Percentiles rank a stretch among this genome's conserved stretches.
Evolutionary conservation across 2,888 invertebrate genomes (phyloP).

Genomic region (Spilosoma lubricipeda): DNA sequence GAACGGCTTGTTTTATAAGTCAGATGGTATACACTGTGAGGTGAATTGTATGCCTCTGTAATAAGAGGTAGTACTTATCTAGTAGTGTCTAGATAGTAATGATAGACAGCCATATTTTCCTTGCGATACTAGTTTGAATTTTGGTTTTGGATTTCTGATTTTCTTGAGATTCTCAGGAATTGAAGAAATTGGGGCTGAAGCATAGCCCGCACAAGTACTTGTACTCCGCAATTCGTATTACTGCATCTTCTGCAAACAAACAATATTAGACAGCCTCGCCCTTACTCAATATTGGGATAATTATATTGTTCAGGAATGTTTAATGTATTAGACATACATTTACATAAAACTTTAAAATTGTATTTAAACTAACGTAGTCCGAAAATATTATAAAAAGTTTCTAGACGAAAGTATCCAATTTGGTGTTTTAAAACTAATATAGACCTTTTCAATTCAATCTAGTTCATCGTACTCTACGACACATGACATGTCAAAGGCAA

Average conservation of each 20-base stretch:
- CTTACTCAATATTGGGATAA: no score
- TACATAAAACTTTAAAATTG: neutral
- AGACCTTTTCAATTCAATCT: neutral
- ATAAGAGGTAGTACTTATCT: constrained; percentile 19
- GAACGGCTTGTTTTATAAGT: constrained; percentile 39
- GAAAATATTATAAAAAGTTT: neutral
- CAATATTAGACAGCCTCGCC: no score
- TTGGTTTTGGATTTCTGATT: no score
- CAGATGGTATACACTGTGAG: constrained; percentile 24
- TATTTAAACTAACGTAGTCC: neutral
- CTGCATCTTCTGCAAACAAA: no score
- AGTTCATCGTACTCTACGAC: neutral
- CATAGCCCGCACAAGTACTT: no score
- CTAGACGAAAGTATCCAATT: neutral
- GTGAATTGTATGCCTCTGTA: constrained; percentile 11
- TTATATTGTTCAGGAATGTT: no score
- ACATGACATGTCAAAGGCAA: neutral
- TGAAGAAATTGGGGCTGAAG: no score
- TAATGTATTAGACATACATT: neutral
- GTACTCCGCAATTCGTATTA: no score
- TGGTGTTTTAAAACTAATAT: neutral
- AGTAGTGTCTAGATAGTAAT: no score
- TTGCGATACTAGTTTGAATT: no score
- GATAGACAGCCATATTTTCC: no score
- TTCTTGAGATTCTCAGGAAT: no score